Conservation (phyloP, 2,888 invertebrate species). For the Malacosoma neustria region DNA sequence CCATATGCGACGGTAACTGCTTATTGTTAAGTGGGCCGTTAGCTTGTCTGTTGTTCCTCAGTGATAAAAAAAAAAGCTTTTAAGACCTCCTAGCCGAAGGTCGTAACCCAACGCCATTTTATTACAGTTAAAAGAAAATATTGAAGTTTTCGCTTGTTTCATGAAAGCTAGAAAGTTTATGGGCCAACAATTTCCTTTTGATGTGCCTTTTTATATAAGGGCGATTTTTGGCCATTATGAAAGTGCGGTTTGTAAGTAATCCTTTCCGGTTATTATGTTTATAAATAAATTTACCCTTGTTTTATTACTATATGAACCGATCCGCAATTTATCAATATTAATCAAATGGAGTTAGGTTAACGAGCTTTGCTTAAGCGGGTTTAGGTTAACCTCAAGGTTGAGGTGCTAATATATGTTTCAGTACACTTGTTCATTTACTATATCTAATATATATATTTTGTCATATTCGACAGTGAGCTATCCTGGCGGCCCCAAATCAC, state of each 20-base stretch:
- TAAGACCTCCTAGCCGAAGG: too few species aligned
- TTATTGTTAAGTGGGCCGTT: too few species aligned
- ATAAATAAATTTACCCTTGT: not conserved
- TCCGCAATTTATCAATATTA: conserved; percentile 11
- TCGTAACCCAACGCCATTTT: not conserved
- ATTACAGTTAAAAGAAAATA: not conserved
- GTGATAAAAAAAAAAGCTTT: too few species aligned
- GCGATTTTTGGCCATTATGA: not conserved
- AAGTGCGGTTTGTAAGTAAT: not conserved
- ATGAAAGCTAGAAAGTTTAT: not conserved
- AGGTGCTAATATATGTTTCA: not conserved
- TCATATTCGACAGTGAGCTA: too few species aligned
- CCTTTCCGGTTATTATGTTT: not conserved
- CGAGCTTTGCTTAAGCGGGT: not conserved
- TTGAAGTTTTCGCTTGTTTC: not conserved
- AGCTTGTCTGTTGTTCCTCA: too few species aligned
- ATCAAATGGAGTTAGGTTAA: conserved; percentile 8
- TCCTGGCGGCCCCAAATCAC: too few species aligned
- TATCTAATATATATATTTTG: too few species aligned
- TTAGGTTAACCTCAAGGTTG: not conserved
- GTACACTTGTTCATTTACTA: not conserved
- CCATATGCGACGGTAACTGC: too few species aligned
- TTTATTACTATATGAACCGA: not conserved
- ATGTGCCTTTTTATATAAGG: not conserved
- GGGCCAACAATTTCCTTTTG: not conserved